Conservation (phyloP, 2,797 vertebrate species). For the Staurois parvus region DNA sequence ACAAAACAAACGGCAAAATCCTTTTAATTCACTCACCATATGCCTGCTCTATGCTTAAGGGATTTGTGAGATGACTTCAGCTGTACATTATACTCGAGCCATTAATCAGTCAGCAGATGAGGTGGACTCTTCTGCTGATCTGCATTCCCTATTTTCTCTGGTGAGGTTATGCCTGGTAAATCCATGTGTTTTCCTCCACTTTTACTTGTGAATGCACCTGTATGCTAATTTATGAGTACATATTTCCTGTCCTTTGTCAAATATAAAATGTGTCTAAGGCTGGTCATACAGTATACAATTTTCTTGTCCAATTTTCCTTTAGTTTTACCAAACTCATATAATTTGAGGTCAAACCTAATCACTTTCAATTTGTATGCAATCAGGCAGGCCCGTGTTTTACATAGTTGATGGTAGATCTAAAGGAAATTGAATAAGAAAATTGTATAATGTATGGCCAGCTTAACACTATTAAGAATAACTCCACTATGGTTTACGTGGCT, state of each 20-base stretch:
- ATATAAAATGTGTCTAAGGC: background rate
- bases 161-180: background rate
- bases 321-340: too few relatives aligned
- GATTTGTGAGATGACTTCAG: slow-evolving; percentile 37
- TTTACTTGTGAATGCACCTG: background rate
- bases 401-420: too few relatives aligned
- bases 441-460: too few relatives aligned
- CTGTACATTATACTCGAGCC: slow-evolving; percentile 30
- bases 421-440: too few relatives aligned
- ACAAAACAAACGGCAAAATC: slow-evolving; percentile 48
- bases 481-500: too few relatives aligned
- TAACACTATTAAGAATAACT: background rate
- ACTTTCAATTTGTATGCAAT: too few relatives aligned
- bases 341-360: too few relatives aligned
- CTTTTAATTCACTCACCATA: slow-evolving; percentile 57
- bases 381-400: too few relatives aligned
- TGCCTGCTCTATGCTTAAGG: slow-evolving; percentile 41
- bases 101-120: slow-evolving; percentile 43
- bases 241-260: background rate
- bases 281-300: too few relatives aligned
- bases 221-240: background rate
- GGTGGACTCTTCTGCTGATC: slow-evolving; percentile 15
- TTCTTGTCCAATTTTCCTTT: too few relatives aligned
- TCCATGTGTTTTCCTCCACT: background rate
- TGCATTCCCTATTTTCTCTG: slow-evolving; percentile 5